These are phyloP conservation scores for Ciona savignyi DNA, from an alignment of 23 tunicate genomes.

Conservation along the genomic window DNA sequence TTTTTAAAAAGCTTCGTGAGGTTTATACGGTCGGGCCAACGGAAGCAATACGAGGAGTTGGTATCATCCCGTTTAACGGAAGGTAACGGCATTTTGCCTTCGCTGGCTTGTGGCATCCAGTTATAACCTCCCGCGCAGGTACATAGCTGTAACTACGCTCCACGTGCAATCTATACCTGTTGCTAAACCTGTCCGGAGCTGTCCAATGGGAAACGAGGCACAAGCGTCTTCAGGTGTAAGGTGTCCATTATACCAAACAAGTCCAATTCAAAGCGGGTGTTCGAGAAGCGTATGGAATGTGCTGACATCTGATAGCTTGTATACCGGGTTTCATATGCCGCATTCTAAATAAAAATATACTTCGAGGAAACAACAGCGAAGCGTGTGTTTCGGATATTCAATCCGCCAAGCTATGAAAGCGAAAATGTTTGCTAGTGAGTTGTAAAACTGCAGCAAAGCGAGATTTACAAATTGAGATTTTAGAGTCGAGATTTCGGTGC, in stretches of 20 bases:
- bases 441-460: too few relatives aligned
- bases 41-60: conserved; percentile 7
- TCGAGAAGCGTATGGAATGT: neutral
- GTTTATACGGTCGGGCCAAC: conserved; percentile 11
- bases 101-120: neutral
- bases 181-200: neutral
- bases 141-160: neutral
- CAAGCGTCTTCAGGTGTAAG: neutral
- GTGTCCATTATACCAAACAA: neutral
- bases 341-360: neutral
- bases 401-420: too few relatives aligned
- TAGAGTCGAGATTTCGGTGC: too few relatives aligned
- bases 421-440: too few relatives aligned
- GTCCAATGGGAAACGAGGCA: neutral
- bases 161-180: neutral
- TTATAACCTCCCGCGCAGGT: neutral
- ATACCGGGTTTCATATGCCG: neutral
- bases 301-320: neutral
- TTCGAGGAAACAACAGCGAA: neutral
- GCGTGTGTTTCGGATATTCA: too few relatives aligned
- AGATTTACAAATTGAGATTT: too few relatives aligned
- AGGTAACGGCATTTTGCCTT: neutral
- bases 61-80: neutral
- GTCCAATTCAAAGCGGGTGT: neutral
- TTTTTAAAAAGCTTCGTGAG: conserved; percentile 27